phyloP scores from a whole-genome alignment of 1,140 invertebrate species.

The Anoplolepis gracilipes region DNA sequence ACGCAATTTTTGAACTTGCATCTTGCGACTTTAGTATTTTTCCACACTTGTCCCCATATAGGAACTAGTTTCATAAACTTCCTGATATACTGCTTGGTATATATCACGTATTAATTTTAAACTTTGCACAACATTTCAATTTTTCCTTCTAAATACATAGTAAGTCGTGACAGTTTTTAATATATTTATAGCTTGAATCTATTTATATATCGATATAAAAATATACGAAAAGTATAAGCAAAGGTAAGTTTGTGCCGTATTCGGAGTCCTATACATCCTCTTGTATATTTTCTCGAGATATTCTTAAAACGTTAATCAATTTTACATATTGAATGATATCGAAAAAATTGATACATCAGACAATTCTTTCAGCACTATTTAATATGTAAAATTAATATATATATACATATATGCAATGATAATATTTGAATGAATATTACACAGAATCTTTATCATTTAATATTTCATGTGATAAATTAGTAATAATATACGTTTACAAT shows the following conservation, averaged over 20 bases:
- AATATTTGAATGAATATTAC: too few relatives aligned
- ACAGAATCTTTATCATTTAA: constrained; percentile 34
- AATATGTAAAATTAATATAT: constrained; percentile 16
- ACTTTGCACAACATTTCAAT: constrained; percentile 59
- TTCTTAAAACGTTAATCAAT: not conserved
- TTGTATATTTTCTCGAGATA: constrained; percentile 59
- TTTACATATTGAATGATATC: not conserved
- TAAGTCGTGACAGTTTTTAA: constrained; percentile 9
- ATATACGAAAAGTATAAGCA: not conserved
- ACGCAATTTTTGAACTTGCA: constrained; percentile 31
- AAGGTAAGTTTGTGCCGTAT: constrained; percentile 78
- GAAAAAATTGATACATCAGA: not conserved
- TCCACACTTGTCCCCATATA: not conserved
- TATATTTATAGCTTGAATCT: constrained; percentile 23
- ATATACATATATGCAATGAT: not conserved
- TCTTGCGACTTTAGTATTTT: constrained; percentile 15
- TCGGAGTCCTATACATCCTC: constrained; percentile 74
- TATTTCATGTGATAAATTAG: constrained; percentile 19
- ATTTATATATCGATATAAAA: constrained; percentile 14
- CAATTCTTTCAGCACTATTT: not conserved
- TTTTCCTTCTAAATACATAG: constrained; percentile 42
- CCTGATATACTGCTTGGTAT: constrained; percentile 53
- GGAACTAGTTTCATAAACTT: constrained; percentile 33
- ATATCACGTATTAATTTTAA: constrained; percentile 38
- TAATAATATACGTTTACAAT: not conserved